Percentiles rank a stretch among this genome's conserved stretches.
phyloP scores from a whole-genome alignment of 2,888 invertebrate species.

The Endotricha flammealis region DNA sequence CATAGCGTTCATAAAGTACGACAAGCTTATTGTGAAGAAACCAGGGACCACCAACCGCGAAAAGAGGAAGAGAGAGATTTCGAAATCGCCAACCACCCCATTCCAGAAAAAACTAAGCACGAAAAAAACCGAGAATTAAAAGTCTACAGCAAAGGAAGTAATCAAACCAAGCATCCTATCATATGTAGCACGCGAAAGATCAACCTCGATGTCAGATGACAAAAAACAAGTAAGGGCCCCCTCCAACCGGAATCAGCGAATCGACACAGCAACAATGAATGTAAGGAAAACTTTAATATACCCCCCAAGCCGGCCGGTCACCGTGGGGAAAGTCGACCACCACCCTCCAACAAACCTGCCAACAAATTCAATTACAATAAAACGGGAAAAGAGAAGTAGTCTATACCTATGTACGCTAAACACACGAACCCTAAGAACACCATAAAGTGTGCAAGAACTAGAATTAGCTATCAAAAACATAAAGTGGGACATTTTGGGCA shows the following conservation, averaged over 20 bases:
- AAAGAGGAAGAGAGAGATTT: too few relatives aligned
- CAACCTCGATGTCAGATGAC: background rate
- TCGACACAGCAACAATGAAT: too few relatives aligned
- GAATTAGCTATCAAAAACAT: conserved; percentile 2
- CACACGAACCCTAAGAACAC: background rate
- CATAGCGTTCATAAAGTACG: conserved; percentile 8
- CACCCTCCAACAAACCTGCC: background rate
- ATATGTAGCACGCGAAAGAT: conserved; percentile 1
- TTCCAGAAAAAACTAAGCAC: background rate
- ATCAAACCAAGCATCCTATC: too few relatives aligned
- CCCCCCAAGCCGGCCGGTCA: conserved; percentile 13
- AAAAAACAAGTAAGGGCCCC: background rate
- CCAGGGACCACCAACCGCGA: background rate
- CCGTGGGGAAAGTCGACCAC: conserved; percentile 11
- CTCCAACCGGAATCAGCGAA: too few relatives aligned
- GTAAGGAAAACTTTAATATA: too few relatives aligned
- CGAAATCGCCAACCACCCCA: background rate
- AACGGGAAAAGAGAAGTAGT: too few relatives aligned
- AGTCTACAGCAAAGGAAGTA: too few relatives aligned
- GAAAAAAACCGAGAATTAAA: too few relatives aligned
- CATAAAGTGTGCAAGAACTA: conserved; percentile 5
- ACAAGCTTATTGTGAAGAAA: conserved; percentile 1
- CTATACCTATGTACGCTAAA: too few relatives aligned
- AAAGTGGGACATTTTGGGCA: conserved; percentile 17
- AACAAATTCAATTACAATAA: background rate